These are phyloP conservation scores for Psammodynastes pulverulentus DNA, from an alignment of 2,113 vertebrate genomes.

Conservation along the genomic window DNA sequence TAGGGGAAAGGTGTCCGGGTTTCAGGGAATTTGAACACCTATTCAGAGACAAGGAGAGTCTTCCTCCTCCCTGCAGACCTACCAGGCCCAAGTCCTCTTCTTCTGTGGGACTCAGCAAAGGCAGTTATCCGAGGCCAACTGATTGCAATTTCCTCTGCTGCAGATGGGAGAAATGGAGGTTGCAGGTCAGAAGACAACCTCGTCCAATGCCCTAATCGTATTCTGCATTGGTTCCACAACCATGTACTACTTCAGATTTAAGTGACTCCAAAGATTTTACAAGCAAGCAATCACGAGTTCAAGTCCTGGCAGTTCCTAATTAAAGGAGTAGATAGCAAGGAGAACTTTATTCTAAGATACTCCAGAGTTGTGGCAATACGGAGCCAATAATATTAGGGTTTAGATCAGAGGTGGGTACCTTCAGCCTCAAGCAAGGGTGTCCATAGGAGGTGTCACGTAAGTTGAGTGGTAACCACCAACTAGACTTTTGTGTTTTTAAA, in stretches of 20 bases:
- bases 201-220: neutral
- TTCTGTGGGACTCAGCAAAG: conserved; percentile 48
- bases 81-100: conserved; percentile 28
- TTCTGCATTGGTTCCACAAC: neutral
- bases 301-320: neutral
- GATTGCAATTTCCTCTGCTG: conserved; percentile 53
- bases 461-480: neutral
- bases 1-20: neutral
- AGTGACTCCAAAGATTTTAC: neutral
- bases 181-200: neutral
- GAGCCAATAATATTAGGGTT: neutral
- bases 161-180: neutral
- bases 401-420: neutral
- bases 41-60: neutral
- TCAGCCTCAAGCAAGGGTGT: neutral
- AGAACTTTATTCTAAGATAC: neutral
- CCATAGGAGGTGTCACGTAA: neutral
- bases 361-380: neutral
- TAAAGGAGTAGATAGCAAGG: neutral
- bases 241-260: neutral
- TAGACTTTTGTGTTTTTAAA: too few relatives aligned
- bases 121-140: conserved; percentile 49
- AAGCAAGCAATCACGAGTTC: neutral
- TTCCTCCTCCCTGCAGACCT: neutral
- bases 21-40: neutral